Evolutionary conservation across 2,888 invertebrate species (phyloP).

Genomic region (Lithosia quadra): DNA sequence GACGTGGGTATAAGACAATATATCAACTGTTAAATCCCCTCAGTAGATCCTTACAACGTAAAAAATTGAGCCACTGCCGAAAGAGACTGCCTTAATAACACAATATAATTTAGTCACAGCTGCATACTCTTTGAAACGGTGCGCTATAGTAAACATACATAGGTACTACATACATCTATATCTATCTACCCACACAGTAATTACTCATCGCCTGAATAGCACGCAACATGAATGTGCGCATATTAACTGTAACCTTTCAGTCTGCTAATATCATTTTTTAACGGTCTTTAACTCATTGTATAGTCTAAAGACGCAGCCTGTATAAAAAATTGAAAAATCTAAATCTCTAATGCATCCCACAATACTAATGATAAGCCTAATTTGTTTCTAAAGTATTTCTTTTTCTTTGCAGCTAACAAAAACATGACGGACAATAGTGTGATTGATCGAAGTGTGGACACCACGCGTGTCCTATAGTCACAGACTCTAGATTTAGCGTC

Average conservation of each 20-base stretch:
- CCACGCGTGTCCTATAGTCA: constrained; percentile 73
- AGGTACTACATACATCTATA: neutral
- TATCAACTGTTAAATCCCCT: too few relatives aligned
- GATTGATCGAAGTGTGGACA: constrained; percentile 68
- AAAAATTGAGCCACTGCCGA: too few relatives aligned
- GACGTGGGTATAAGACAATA: too few relatives aligned
- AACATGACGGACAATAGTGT: constrained; percentile 81
- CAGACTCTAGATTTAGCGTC: constrained; percentile 62
- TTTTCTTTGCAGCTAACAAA: constrained; percentile 72
- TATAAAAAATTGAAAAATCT: constrained; percentile 9
- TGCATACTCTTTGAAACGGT: too few relatives aligned
- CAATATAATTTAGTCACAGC: too few relatives aligned
- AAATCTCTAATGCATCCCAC: constrained; percentile 12
- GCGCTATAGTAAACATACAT: neutral
- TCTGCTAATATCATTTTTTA: neutral
- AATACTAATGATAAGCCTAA: constrained; percentile 14
- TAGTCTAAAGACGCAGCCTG: constrained; percentile 5
- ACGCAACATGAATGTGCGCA: constrained; percentile 4
- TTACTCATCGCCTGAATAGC: neutral
- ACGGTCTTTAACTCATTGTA: neutral
- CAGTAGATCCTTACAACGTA: too few relatives aligned
- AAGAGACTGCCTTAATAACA: too few relatives aligned
- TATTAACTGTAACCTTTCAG: neutral
- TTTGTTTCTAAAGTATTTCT: constrained; percentile 11
- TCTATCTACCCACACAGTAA: neutral